Evolutionary conservation across 2,113 vertebrate genomes (phyloP).

Genomic region (Macrotis lagotis): DNA sequence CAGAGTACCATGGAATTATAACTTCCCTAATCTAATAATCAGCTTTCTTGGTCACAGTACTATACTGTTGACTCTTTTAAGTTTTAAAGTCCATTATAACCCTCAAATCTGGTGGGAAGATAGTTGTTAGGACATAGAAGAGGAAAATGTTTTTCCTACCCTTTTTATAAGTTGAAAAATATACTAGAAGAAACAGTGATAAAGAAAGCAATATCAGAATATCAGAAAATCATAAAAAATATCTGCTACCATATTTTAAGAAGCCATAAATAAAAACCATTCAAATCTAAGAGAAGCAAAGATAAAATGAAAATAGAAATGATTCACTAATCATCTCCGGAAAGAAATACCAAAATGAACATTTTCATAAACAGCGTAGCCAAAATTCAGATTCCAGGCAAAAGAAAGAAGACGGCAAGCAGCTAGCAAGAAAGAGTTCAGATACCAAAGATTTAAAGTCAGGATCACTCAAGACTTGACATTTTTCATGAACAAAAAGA

Average conservation of each 20-base stretch:
- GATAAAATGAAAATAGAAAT: not conserved
- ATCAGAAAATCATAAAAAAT: not conserved
- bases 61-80: not conserved
- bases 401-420: not conserved
- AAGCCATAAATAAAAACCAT: not conserved
- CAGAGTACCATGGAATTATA: not conserved
- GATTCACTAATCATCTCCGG: not conserved
- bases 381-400: not conserved
- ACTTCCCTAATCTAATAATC: not conserved
- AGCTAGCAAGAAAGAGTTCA: not conserved
- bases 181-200: not conserved
- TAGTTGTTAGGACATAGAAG: not conserved
- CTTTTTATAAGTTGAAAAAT: not conserved
- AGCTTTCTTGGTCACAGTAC: not conserved
- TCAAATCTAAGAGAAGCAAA: not conserved
- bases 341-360: not conserved
- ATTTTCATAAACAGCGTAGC: not conserved
- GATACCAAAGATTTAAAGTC: not conserved
- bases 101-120: not conserved
- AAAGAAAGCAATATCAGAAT: not conserved
- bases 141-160: not conserved
- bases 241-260: not conserved
- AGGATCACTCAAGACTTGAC: not conserved
- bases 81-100: not conserved
- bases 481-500: not conserved